Evolutionary conservation across 2,797 vertebrate genomes (phyloP), one percentile per base, ranked within the genome.

Genomic region (Chiroxiphia lanceolata): DNA sequence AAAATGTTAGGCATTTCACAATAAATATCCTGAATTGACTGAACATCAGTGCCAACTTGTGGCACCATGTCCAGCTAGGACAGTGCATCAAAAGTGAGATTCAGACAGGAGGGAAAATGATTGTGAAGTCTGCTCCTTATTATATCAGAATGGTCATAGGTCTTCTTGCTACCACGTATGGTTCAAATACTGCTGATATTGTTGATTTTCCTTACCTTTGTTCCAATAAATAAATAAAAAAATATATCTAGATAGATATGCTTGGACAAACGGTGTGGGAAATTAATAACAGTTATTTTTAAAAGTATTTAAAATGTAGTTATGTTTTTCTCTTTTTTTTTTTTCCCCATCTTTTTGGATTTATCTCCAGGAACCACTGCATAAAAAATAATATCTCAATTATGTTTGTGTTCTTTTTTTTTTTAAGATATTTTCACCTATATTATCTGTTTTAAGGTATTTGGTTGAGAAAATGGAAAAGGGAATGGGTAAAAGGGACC

Each of bases 241-340:
- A 4, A 3, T 26, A 40, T 13, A 3, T 19, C 27, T 13, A 70
- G 31, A 36, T 7, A 38, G 0, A 2, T 4, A 40, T 26, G 3
- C 13, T 56, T 69, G 13, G 17, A 77, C 20, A 74, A 92, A 80
- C 2, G 1, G 3, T 26, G 1, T 6, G 3, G 4, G 21, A 87
- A 85, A 61, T 36, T 2, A 23, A 34, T 15, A 6, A 4, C 0
- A 29, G 14, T 60, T 53, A 14, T 76, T 74, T 79, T 65, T 26
- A 9, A 45, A 83, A 64, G 8, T 6, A 44, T 27, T 75, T 48
- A 59, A 59, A 87, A 44, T 19, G 2, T 3, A 18, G 5, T 12
- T 13, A 2, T 11, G 16, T 31, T 51, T 63, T 19, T 1, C 2
- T 13, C 4, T 13, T 26, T 56, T 68, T 54, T 53, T 7, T 38